Base-by-base conservation (phyloP, 1,140 invertebrate species). In the Macrosteles quadrilineatus region DNA sequence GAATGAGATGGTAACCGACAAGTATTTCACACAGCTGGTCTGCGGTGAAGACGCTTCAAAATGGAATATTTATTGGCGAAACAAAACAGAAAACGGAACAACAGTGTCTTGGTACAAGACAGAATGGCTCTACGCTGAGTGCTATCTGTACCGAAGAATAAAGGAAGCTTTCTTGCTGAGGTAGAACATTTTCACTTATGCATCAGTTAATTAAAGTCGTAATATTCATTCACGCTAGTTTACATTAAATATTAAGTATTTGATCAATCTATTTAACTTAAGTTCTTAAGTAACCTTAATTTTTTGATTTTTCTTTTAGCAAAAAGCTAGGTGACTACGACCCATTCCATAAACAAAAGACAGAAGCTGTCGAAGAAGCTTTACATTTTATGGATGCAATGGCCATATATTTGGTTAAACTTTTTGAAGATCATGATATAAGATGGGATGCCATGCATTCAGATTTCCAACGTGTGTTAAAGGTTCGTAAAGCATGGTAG, bases 1-100 rank as follows among this genome's bases (percentile, higher is more conserved):
- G 80, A 95, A 95, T 83, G 94, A 98, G 80, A 80, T 99, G 14
- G 88, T 91, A 77, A 98, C 96, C 0, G 94, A 98, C 80, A 98
- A 98, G 80, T 80, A 84, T 1, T 83, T 97, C 6, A 71, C 62
- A 62, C 57, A 68, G 63, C 87, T 66, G 57, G 75, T 19, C 1
- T 80, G 79, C 63, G 71, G 72, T 19, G 72, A 78, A 21, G 88
- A 91, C 81, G 78, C 80, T 17, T 11, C 75, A 17, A 74, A 84
- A 62, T 92, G 90, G 87, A 91, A 91, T 80, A 70, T 82, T 12
- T 82, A 83, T 73, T 77, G 91, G 21, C 67, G 72, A 19, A 76
- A 82, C 47, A 78, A 80, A 57, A 21, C 75, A 76, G 11, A 76
- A 75, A 2, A 77, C 76, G 80, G 81, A 76, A 68, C 82, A 14